Base-by-base conservation (phyloP, 1,140 invertebrate species). In the Drosophila micromelanica region DNA sequence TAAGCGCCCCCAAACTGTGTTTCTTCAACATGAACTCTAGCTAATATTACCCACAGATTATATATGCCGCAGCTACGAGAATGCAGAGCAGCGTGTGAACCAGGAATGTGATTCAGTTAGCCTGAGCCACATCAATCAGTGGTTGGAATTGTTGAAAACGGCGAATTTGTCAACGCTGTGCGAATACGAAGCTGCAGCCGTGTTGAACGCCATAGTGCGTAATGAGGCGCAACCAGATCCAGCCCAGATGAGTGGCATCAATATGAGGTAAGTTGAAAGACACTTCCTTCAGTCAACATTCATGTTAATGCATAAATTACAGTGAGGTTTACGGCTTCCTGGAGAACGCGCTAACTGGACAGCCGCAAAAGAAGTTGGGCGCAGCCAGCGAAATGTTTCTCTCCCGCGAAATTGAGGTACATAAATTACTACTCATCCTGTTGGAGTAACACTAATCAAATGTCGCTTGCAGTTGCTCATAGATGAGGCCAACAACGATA, bases 291-390 rank as follows among this genome's bases (percentile, higher is more conserved):
- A 6, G 2, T 5, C 13, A 11, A 23, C 11, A n/a, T 9, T 8
- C 11, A 49, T 23, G 2, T 23, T 57, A 3, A 13, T 35, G 17
- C 32, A 42, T 11, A 27, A 23, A 15, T 74, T 76, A 30, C 38
- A 91, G 90, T 12, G 74, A 76, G 12, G 69, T 77, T 9, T 91
- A 91, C 11, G 55, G 37, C 5, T 91, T 91, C 63, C 5, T 91
- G 11, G 73, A 90, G 32, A 87, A 81, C 30, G 90, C 74, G 0
- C 59, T 91, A 11, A 64, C 77, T n/a, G 90, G 90, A 8, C 72
- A 80, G 13, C 81, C 90, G 2, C 90, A 87, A 46, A 64, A 73
- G 23, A 55, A 54, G 5, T 35, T 91, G 17, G 48, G 59, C 20
- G 51, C 49, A 8, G 52, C 52, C 13, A 87, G 69, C 43, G 61